These are phyloP conservation scores for Fragum whitleyi DNA, from an alignment of 2,888 invertebrate species.

Conservation along the genomic window DNA sequence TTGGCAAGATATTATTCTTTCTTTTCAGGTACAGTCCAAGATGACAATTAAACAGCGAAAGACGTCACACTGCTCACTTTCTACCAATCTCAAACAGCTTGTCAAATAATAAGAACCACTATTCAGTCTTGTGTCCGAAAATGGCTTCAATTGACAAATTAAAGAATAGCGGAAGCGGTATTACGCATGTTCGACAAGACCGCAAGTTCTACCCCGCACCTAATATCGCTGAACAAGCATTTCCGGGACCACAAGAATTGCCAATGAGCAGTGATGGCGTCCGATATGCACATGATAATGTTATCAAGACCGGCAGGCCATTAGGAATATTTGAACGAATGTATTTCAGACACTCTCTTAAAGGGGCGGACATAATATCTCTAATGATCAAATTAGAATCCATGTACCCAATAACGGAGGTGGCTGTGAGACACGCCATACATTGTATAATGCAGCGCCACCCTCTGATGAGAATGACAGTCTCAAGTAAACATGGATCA, in stretches of 20 bases:
- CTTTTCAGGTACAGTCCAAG: not conserved
- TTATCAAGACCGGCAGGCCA: not conserved
- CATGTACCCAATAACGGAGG: slow-evolving; percentile 33
- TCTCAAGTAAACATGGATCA: not conserved
- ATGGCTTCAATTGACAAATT: slow-evolving; percentile 1
- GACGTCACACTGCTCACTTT: not conserved
- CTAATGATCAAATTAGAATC: slow-evolving; percentile 54
- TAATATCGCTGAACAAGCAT: slow-evolving; percentile 12
- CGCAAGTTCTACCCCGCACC: slow-evolving; percentile 24
- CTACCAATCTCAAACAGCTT: not conserved
- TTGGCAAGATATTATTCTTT: too few species aligned
- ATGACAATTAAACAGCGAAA: not conserved
- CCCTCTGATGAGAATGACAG: slow-evolving; percentile 52
- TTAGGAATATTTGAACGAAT: not conserved
- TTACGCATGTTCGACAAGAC: slow-evolving; percentile 1
- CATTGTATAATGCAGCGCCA: slow-evolving; percentile 37
- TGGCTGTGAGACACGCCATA: slow-evolving; percentile 33
- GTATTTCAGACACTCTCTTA: slow-evolving; percentile 9
- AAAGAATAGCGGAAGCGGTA: not conserved
- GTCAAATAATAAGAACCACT: too few species aligned
- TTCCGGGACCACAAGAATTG: not conserved
- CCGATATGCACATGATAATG: not conserved
- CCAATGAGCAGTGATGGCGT: not conserved
- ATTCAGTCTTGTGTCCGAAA: slow-evolving; percentile 6
- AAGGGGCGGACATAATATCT: slow-evolving; percentile 54